Evolutionary conservation across 2,888 invertebrate species (phyloP).

Genomic region (Frankliniella fusca): DNA sequence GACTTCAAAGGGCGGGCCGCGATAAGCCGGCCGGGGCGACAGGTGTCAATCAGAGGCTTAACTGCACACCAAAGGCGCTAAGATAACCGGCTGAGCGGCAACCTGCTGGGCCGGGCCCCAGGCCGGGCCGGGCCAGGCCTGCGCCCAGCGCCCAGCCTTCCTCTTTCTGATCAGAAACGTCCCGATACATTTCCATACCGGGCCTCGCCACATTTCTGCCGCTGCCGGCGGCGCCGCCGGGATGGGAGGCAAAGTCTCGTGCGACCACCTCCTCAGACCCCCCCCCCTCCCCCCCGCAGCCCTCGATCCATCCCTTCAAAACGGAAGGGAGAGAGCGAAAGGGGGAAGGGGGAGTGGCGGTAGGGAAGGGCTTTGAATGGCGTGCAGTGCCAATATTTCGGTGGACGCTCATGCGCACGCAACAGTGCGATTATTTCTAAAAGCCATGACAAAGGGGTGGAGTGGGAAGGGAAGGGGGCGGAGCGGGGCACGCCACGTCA

Average conservation of each 20-base stretch:
- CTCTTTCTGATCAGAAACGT: too few species aligned
- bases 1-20: neutral
- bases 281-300: too few species aligned
- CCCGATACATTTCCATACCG: too few species aligned
- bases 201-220: too few species aligned
- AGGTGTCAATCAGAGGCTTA: conserved; percentile 15
- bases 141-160: too few species aligned
- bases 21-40: neutral
- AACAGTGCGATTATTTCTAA: conserved; percentile 21
- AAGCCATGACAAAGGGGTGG: neutral
- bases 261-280: too few species aligned
- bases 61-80: neutral
- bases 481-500: neutral
- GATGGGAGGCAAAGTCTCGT: too few species aligned
- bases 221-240: too few species aligned
- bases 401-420: conserved; percentile 10
- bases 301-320: too few species aligned
- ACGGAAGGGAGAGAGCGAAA: neutral
- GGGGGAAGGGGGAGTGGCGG: too few species aligned
- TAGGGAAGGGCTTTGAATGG: neutral
- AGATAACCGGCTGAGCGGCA: neutral
- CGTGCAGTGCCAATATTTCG: conserved; percentile 24
- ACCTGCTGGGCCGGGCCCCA: neutral
- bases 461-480: neutral
- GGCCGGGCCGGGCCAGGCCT: too few species aligned